phyloP scores from a whole-genome alignment of 1,140 invertebrate species.

The Ooceraea biroi region DNA sequence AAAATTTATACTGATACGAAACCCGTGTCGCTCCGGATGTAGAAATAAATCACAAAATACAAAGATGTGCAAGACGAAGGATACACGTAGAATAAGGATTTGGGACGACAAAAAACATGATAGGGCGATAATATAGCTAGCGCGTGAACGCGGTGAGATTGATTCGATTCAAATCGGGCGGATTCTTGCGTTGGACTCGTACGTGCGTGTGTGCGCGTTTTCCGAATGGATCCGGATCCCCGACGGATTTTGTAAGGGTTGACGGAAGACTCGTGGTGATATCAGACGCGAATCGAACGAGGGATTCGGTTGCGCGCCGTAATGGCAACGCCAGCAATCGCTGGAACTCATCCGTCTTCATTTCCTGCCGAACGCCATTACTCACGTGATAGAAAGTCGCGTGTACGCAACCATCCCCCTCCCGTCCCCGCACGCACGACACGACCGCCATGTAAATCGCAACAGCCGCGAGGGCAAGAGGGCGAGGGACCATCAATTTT shows the following conservation, averaged over 20 bases:
- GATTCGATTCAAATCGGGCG: conserved; percentile 43
- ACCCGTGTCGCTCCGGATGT: neutral
- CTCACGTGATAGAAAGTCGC: conserved; percentile 47
- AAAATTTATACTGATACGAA: conserved; percentile 34
- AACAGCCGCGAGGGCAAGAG: conserved; percentile 33
- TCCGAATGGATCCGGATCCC: conserved; percentile 3
- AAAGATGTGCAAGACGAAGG: conserved; percentile 7
- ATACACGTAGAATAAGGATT: neutral
- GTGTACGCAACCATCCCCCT: conserved; percentile 31
- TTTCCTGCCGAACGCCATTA: conserved; percentile 74
- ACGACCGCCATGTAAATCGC: conserved; percentile 27
- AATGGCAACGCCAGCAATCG: conserved; percentile 72
- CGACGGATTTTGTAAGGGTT: conserved; percentile 37
- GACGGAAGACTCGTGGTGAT: conserved; percentile 51
- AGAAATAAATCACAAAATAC: conserved; percentile 45
- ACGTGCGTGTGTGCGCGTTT: too few species aligned
- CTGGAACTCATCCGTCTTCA: conserved; percentile 77
- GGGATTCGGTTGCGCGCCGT: conserved; percentile 63
- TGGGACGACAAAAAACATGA: conserved; percentile 19
- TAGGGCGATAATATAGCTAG: conserved; percentile 15
- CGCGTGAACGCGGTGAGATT: conserved; percentile 11
- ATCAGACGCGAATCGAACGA: conserved; percentile 17
- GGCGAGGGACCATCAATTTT: conserved; percentile 78
- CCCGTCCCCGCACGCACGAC: conserved; percentile 29
- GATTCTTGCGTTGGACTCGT: neutral